A percentile compares a stretch with the other conserved stretches of the same genome.
These are phyloP conservation scores for Zygaena filipendulae DNA, from an alignment of 2,888 invertebrate genomes.

Conservation along the genomic window DNA sequence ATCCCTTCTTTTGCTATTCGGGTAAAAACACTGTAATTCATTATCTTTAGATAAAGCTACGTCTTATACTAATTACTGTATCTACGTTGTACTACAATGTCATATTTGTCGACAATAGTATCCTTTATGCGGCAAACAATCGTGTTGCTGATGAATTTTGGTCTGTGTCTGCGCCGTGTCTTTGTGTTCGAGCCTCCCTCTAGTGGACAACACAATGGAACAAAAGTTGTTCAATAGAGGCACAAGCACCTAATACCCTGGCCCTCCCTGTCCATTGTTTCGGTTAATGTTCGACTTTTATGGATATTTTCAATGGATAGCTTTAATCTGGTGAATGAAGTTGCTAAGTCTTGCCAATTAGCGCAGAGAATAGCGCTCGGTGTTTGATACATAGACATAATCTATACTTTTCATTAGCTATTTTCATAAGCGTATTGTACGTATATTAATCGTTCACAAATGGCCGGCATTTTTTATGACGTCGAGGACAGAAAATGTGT, in stretches of 20 bases:
- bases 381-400: no score
- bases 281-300: slow-evolving; percentile 68
- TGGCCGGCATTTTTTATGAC: no score
- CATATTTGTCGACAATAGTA: slow-evolving; percentile 66
- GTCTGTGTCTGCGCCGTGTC: slow-evolving; percentile 64
- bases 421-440: no score
- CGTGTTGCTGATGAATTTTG: slow-evolving; percentile 68
- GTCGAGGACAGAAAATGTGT: no score
- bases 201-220: slow-evolving; percentile 66
- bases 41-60: no score
- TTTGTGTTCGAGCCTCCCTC: slow-evolving; percentile 59
- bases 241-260: slow-evolving; percentile 65
- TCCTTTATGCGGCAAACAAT: slow-evolving; percentile 68
- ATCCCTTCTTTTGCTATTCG: no score
- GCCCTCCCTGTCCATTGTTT: slow-evolving; percentile 65
- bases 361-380: no score
- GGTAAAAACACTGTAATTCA: no score
- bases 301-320: slow-evolving; percentile 68
- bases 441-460: no score
- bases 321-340: slow-evolving; percentile 60
- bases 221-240: slow-evolving; percentile 66
- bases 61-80: slow-evolving; percentile 63
- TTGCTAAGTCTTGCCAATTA: slow-evolving; percentile 47
- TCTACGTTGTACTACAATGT: slow-evolving; percentile 63
- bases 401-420: no score